phyloP scores from a whole-genome alignment of 1,140 invertebrate species.

The Apolygus lucorum region DNA sequence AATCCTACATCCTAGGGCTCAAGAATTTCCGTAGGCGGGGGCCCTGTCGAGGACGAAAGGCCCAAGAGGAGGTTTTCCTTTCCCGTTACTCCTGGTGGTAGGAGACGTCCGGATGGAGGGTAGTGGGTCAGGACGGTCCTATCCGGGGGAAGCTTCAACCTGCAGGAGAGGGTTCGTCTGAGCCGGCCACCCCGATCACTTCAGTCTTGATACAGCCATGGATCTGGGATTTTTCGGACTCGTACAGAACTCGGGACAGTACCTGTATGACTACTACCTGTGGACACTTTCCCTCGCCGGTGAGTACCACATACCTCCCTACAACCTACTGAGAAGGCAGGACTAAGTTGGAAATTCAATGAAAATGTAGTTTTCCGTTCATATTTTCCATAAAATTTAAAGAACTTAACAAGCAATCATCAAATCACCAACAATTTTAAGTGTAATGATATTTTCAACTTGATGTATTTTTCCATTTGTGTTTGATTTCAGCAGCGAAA shows the following conservation, averaged over 20 bases:
- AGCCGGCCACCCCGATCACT: not conserved
- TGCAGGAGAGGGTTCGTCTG: not conserved
- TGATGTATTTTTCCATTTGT: too few relatives aligned
- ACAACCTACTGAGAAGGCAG: too few relatives aligned
- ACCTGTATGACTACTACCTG: constrained; percentile 56
- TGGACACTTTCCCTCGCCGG: constrained; percentile 62
- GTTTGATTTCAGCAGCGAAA: too few relatives aligned
- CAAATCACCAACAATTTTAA: too few relatives aligned
- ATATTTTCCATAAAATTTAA: too few relatives aligned
- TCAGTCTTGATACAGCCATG: not conserved
- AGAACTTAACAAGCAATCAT: too few relatives aligned
- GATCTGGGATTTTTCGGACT: constrained; percentile 8
- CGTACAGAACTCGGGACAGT: not conserved
- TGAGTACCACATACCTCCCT: constrained; percentile 37
- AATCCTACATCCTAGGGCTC: too few relatives aligned
- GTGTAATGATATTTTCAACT: too few relatives aligned
- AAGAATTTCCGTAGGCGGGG: too few relatives aligned
- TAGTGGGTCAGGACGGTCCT: constrained; percentile 8
- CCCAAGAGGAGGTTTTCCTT: not conserved
- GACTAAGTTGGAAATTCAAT: too few relatives aligned
- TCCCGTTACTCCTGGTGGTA: not conserved
- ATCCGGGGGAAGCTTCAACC: not conserved
- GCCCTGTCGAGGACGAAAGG: not conserved
- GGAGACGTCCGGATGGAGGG: constrained; percentile 1
- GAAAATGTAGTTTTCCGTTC: too few relatives aligned